Percentiles rank a stretch among this genome's conserved stretches.
phyloP scores from a whole-genome alignment of 2,888 invertebrate genomes.

The Lysandra bellargus region DNA sequence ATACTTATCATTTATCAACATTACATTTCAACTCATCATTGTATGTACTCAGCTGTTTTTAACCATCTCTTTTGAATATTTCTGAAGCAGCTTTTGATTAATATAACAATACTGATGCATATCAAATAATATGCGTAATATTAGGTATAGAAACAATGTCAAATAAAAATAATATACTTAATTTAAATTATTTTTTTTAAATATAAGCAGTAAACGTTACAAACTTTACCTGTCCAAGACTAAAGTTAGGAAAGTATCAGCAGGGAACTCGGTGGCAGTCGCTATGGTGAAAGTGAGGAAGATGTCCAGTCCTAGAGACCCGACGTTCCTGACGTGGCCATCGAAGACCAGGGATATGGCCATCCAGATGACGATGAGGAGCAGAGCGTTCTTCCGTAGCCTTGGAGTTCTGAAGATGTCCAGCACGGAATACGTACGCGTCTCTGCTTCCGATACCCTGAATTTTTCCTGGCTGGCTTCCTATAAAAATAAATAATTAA shows the following conservation, averaged over 20 bases:
- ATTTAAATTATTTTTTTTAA: no score
- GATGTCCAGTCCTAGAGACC: slow-evolving; percentile 89
- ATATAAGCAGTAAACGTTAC: neutral
- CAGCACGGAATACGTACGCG: slow-evolving; percentile 87
- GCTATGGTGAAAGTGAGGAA: slow-evolving; percentile 93
- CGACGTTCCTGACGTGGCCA: slow-evolving; percentile 93
- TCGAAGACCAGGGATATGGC: slow-evolving; percentile 93
- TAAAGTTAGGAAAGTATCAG: slow-evolving; percentile 89
- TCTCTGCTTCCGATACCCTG: slow-evolving; percentile 86
- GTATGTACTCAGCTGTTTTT: no score
- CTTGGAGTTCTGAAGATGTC: slow-evolving; percentile 90
- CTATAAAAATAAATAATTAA: slow-evolving; percentile 55
- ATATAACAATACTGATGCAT: no score
- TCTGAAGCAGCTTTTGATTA: no score
- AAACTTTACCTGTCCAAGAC: slow-evolving; percentile 81
- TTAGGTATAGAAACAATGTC: no score
- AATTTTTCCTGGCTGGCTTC: slow-evolving; percentile 84
- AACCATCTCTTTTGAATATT: no score
- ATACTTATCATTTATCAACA: neutral
- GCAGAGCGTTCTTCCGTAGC: slow-evolving; percentile 86
- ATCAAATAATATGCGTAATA: no score
- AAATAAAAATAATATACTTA: no score
- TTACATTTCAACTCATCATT: neutral
- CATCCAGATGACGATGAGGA: slow-evolving; percentile 93
- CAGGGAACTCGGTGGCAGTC: slow-evolving; percentile 90